A percentile compares a stretch with the other conserved stretches of the same genome.
phyloP scores from a whole-genome alignment of 2,797 vertebrate genomes.

The Apogon hyalosoma region DNA sequence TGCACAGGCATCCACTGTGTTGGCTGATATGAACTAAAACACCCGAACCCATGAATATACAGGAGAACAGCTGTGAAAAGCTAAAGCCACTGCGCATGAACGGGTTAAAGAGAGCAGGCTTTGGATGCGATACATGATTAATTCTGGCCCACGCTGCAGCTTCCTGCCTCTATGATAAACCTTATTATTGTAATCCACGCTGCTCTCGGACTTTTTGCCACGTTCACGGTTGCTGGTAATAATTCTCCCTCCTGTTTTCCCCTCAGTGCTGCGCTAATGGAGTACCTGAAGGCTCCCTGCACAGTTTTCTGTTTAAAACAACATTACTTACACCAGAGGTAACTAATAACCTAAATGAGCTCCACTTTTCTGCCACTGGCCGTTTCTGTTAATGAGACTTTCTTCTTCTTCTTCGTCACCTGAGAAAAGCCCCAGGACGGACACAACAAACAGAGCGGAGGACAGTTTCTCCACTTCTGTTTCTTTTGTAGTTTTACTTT shows the following conservation, averaged over 20 bases:
- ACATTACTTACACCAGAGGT: constrained; percentile 43
- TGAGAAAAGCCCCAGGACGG: not conserved
- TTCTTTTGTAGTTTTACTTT: too few relatives aligned
- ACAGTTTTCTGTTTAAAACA: constrained; percentile 23
- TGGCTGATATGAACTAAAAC: too few relatives aligned
- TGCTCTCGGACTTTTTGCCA: constrained; percentile 19
- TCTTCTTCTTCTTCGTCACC: not conserved
- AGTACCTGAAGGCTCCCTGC: constrained; percentile 47
- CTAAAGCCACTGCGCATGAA: too few relatives aligned
- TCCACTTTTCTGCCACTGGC: constrained; percentile 15
- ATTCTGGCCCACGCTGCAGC: not conserved
- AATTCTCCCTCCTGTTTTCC: constrained; percentile 21
- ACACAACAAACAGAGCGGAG: too few relatives aligned
- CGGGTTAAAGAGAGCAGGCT: not conserved
- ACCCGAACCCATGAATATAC: too few relatives aligned
- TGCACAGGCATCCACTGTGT: too few relatives aligned
- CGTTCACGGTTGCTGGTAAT: constrained; percentile 4
- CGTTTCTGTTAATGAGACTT: not conserved
- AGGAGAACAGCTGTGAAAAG: too few relatives aligned
- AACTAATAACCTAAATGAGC: constrained; percentile 50
- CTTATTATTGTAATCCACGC: constrained; percentile 33
- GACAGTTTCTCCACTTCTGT: too few relatives aligned
- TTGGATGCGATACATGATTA: constrained; percentile 27
- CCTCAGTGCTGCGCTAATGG: constrained; percentile 37
- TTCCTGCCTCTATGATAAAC: constrained; percentile 16